Evolutionary conservation across 2,797 vertebrate genomes (phyloP).

Genomic region (Paguma larvata): DNA sequence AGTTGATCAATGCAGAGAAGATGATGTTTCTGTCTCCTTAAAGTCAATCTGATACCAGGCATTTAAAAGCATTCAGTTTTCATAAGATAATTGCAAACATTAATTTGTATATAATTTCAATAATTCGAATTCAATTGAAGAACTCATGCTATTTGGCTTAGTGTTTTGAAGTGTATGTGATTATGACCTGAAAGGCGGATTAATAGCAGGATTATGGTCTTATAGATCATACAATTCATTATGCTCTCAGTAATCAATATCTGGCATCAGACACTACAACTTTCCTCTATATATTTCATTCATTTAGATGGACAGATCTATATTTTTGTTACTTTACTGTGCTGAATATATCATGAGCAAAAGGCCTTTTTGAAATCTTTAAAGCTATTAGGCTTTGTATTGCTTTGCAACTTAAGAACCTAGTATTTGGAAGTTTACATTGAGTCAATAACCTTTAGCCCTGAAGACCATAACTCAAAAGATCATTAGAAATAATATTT

Average conservation of each 20-base stretch:
- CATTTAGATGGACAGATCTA: constrained; percentile 85
- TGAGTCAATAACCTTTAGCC: constrained; percentile 69
- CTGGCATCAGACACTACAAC: constrained; percentile 87
- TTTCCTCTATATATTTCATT: constrained; percentile 87
- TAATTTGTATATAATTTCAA: constrained; percentile 88
- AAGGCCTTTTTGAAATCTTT: constrained; percentile 74
- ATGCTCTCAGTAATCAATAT: constrained; percentile 89
- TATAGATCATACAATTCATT: constrained; percentile 91
- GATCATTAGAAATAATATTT: constrained; percentile 71
- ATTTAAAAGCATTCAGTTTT: constrained; percentile 83
- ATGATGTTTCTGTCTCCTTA: constrained; percentile 50
- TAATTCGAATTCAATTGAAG: constrained; percentile 88
- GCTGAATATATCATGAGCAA: constrained; percentile 77
- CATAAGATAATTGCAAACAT: constrained; percentile 84
- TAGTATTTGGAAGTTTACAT: constrained; percentile 66
- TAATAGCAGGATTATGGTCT: constrained; percentile 89
- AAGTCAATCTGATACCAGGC: constrained; percentile 42
- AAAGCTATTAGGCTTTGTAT: constrained; percentile 73
- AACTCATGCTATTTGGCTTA: constrained; percentile 86
- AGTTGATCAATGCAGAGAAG: constrained; percentile 24
- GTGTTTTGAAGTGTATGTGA: constrained; percentile 87
- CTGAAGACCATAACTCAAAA: constrained; percentile 35
- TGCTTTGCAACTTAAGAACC: constrained; percentile 70
- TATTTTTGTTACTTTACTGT: constrained; percentile 87
- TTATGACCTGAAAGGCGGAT: constrained; percentile 89